These are phyloP conservation scores for Anastatus disparis DNA, from an alignment of 1,140 invertebrate species.

Conservation along the genomic window DNA sequence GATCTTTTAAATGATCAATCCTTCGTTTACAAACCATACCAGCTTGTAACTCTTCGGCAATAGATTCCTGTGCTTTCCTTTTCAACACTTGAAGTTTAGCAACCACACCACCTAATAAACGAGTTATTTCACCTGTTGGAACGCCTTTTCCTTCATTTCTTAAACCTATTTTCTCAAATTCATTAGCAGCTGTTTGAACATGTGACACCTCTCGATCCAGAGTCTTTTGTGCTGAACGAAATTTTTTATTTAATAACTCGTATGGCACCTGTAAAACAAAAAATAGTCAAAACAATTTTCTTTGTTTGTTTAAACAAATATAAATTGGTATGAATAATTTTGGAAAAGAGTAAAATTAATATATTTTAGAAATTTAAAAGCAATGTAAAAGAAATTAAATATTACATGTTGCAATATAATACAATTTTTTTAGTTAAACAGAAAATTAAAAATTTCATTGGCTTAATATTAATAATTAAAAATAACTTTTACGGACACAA, in stretches of 20 bases:
- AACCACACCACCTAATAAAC: conserved; percentile 86
- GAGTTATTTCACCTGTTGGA: conserved; percentile 77
- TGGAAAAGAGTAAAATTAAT: not conserved
- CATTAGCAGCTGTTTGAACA: conserved; percentile 79
- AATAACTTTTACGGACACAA: too few relatives aligned
- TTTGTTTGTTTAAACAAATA: too few relatives aligned
- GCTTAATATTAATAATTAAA: too few relatives aligned
- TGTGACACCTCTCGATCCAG: conserved; percentile 93
- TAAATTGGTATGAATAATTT: too few relatives aligned
- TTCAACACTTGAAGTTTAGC: conserved; percentile 92
- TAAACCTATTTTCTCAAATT: conserved; percentile 81
- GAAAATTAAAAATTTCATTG: too few relatives aligned
- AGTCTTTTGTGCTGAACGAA: conserved; percentile 92
- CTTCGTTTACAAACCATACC: conserved; percentile 87
- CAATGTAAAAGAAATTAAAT: too few relatives aligned
- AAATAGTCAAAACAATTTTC: conserved; percentile 32
- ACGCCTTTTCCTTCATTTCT: conserved; percentile 67
- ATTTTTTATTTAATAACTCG: conserved; percentile 97
- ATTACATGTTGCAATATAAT: too few relatives aligned
- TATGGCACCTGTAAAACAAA: conserved; percentile 85
- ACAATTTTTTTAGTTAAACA: too few relatives aligned
- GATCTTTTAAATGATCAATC: conserved; percentile 92
- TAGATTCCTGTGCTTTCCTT: conserved; percentile 92
- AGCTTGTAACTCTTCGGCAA: conserved; percentile 89
- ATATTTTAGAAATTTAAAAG: too few relatives aligned